Conservation (phyloP, 2,888 invertebrate species). For the Platycheirus albimanus region DNA sequence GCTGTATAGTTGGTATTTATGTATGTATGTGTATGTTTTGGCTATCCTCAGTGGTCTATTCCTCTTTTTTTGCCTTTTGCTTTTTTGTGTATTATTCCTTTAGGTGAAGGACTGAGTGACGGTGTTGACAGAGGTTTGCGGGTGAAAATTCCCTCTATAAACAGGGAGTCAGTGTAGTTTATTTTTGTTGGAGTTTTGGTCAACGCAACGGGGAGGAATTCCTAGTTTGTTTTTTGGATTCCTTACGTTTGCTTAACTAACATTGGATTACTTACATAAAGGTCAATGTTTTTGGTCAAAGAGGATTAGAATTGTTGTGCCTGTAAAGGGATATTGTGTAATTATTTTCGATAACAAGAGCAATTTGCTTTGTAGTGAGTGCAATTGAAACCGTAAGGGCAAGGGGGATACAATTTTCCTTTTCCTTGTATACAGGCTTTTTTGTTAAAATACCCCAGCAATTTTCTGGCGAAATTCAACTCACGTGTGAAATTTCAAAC, state of each 20-base stretch:
- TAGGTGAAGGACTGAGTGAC: slow-evolving; percentile 3
- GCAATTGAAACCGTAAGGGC: not conserved
- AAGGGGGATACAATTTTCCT: too few species aligned
- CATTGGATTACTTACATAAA: slow-evolving; percentile 53
- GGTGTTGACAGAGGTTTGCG: slow-evolving; percentile 33
- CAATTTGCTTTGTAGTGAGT: not conserved
- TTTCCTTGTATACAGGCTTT: too few species aligned
- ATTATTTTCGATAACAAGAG: slow-evolving; percentile 38
- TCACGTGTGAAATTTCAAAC: too few species aligned
- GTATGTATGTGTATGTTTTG: not conserved
- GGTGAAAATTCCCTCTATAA: slow-evolving; percentile 45
- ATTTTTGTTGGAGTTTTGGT: slow-evolving; percentile 4
- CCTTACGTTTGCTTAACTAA: slow-evolving; percentile 49
- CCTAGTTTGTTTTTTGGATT: not conserved
- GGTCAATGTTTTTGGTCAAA: slow-evolving; percentile 58
- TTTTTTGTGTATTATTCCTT: slow-evolving; percentile 17
- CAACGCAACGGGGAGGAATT: slow-evolving; percentile 15
- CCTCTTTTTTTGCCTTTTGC: not conserved
- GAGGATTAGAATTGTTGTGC: slow-evolving; percentile 21
- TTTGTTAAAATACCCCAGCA: too few species aligned
- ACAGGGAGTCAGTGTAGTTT: too few species aligned
- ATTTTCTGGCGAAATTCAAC: too few species aligned
- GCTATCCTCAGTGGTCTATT: not conserved
- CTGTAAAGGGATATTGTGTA: slow-evolving; percentile 24
- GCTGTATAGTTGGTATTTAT: not conserved